Evolutionary conservation across 2,113 vertebrate species (phyloP).

Genomic region (Mustela nigripes): DNA sequence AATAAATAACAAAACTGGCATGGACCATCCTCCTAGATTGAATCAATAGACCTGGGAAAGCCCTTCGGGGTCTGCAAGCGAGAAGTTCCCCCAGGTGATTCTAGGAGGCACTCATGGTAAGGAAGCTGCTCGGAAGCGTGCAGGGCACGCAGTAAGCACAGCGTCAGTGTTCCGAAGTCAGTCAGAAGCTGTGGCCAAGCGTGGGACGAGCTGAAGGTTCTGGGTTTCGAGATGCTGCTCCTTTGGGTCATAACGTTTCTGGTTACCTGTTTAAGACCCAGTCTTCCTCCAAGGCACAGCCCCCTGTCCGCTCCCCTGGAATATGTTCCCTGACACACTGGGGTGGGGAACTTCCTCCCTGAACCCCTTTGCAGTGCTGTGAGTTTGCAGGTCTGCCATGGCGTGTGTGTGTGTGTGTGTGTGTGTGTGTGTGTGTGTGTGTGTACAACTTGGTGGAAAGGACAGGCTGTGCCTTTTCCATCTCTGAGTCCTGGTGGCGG

Average conservation of each 20-base stretch:
- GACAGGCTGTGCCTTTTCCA: not conserved
- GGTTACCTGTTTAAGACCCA: not conserved
- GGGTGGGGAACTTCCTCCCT: not conserved
- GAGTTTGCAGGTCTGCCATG: not conserved
- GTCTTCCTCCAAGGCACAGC: not conserved
- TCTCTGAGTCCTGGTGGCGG: not conserved
- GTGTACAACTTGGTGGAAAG: not conserved
- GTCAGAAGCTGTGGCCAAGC: not conserved
- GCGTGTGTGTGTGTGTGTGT: no score
- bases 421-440: no score
- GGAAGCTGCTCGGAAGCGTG: not conserved
- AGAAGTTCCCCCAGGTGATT: not conserved
- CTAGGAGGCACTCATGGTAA: not conserved
- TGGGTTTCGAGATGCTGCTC: not conserved
- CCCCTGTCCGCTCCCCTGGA: accelerated
- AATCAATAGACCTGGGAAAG: not conserved
- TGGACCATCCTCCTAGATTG: not conserved
- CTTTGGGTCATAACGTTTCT: not conserved
- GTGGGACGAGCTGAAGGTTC: not conserved
- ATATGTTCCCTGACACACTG: not conserved
- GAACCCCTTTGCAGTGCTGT: not conserved
- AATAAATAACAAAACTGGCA: not conserved
- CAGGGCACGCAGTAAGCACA: not conserved
- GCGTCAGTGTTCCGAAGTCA: not conserved
- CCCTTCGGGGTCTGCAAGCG: not conserved